These are phyloP conservation scores for Planiliza haematocheilus DNA, from an alignment of 2,113 vertebrate genomes.

Conservation along the genomic window DNA sequence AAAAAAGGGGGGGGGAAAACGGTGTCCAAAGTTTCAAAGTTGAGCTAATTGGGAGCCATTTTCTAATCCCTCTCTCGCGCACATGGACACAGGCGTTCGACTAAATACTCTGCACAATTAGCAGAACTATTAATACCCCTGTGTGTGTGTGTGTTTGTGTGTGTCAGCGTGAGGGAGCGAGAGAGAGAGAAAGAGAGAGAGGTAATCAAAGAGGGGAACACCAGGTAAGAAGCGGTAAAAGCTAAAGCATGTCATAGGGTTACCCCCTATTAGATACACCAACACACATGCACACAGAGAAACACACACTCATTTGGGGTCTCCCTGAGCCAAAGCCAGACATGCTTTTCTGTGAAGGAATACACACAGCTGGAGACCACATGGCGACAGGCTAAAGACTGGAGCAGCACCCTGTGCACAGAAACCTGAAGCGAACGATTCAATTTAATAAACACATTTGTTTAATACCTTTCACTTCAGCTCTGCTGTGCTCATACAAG, in stretches of 20 bases:
- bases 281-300: conserved; percentile 5
- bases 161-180: background rate
- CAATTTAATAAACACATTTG: background rate
- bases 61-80: conserved; percentile 28
- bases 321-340: conserved; percentile 57
- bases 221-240: background rate
- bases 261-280: conserved; percentile 39
- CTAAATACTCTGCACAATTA: conserved; percentile 57
- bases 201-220: background rate
- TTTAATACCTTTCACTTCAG: conserved; percentile 1
- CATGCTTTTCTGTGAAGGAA: conserved; percentile 21
- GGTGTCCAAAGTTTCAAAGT: conserved; percentile 74
- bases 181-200: background rate
- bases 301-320: conserved; percentile 49
- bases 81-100: conserved; percentile 19
- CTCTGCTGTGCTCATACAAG: background rate
- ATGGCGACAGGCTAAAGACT: conserved; percentile 35
- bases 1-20: conserved; percentile 8
- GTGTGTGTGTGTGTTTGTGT: conserved; percentile 3
- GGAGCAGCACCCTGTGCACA: background rate
- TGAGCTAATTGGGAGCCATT: conserved; percentile 71
- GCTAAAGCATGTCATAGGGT: conserved; percentile 35
- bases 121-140: conserved; percentile 49
- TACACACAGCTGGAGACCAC: conserved; percentile 67
- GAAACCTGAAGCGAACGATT: background rate